Evolutionary conservation across 1,140 invertebrate species (phyloP).

Genomic region (Ceratosolen fusciceps): DNA sequence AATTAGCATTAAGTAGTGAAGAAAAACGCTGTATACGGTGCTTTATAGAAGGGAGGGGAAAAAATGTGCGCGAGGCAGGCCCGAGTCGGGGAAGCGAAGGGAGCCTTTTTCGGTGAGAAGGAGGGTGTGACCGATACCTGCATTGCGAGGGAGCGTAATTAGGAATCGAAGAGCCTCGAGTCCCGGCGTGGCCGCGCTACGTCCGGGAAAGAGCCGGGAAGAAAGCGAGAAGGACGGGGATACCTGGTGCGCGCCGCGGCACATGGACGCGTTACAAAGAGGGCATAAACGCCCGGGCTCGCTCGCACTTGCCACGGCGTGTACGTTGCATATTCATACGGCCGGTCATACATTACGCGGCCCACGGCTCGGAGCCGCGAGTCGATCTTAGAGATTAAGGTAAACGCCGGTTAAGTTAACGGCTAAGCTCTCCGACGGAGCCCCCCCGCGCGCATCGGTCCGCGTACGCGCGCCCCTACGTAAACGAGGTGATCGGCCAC

Average conservation of each 20-base stretch:
- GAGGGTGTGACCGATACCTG: no score
- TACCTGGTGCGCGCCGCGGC: conserved; percentile 48
- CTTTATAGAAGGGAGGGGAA: conserved; percentile 27
- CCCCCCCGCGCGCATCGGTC: conserved; percentile 57
- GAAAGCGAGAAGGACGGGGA: no score
- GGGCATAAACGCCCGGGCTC: conserved; percentile 49
- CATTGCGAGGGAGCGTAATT: not conserved
- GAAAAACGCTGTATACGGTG: conserved; percentile 30
- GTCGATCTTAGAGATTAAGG: conserved; percentile 73
- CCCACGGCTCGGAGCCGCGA: conserved; percentile 55
- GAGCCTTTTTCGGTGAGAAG: not conserved
- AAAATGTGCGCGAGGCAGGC: not conserved
- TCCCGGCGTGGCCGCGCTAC: not conserved
- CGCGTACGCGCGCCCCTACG: not conserved
- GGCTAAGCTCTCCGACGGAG: conserved; percentile 68
- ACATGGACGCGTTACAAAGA: conserved; percentile 50
- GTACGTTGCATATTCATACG: conserved; percentile 72
- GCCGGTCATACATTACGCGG: conserved; percentile 68
- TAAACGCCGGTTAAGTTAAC: conserved; percentile 74
- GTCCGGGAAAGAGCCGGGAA: no score
- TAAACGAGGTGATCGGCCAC: not conserved
- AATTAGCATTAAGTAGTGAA: conserved; percentile 36
- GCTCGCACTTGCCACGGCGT: conserved; percentile 60
- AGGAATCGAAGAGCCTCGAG: not conserved
- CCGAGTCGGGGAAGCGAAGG: not conserved